Percentiles rank a stretch among this genome's conserved stretches.
Evolutionary conservation across 2,797 vertebrate genomes (phyloP).

Genomic region (Mormyrus hasselquistii): DNA sequence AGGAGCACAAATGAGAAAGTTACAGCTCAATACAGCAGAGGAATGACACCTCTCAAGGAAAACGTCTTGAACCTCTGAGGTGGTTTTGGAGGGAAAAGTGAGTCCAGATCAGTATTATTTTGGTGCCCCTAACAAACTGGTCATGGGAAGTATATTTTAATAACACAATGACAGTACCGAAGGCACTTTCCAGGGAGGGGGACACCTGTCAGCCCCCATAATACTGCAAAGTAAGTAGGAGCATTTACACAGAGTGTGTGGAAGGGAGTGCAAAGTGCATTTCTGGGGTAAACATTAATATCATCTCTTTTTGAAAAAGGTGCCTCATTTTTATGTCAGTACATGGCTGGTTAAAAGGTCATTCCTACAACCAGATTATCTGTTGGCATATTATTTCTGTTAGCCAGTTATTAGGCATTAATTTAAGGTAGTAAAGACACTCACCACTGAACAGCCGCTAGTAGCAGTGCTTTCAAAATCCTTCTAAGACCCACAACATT

Average conservation of each 20-base stretch:
- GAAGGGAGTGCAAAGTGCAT: background rate
- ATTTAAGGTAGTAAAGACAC: background rate
- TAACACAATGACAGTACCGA: background rate
- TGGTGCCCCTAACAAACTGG: background rate
- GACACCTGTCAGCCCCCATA: background rate
- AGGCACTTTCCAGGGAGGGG: background rate
- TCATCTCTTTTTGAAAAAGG: background rate
- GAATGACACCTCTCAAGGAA: background rate
- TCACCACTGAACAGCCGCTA: background rate
- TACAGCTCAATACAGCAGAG: background rate
- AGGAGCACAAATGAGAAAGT: background rate
- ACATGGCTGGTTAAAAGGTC: background rate
- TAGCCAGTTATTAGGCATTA: background rate
- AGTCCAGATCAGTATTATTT: background rate
- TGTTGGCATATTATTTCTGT: background rate
- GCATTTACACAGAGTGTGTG: background rate
- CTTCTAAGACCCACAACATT: background rate
- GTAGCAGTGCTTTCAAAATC: background rate
- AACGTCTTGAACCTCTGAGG: background rate
- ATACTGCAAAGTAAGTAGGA: background rate
- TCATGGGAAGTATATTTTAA: background rate
- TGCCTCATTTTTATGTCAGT: background rate
- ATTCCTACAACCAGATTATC: background rate
- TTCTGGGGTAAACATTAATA: background rate
- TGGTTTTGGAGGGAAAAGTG: background rate